Base-by-base conservation (phyloP, 2,797 vertebrate genomes). In the Hippocampus kuda region DNA sequence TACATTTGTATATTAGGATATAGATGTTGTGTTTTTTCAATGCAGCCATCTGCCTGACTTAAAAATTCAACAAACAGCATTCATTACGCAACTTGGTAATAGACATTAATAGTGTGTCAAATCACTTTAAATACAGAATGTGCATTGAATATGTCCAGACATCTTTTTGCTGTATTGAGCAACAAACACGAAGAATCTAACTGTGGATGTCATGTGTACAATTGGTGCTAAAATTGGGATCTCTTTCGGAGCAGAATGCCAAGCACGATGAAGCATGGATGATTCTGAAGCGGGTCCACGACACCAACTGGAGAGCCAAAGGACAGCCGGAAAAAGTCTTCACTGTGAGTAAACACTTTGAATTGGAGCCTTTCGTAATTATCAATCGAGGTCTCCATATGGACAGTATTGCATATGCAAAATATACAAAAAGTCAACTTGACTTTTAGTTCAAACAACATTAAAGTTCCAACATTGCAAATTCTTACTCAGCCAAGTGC, bases 191-290 rank as follows among this genome's bases (percentile, higher is more conserved):
- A 34, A 34, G 7, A 18, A 60, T 34, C 15, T 1, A 30, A 20
- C 24, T 57, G 24, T 57, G 24, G n/a, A 57, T 13, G 4, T 57
- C 2, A 12, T 60, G 16, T 18, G 27, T 5, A 1, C 16, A 34
- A 61, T 61, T 4, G 26, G 30, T 61, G 15, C 13, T 34, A 18
- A 61, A 61, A 34, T 8, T 34, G 38, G 4, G 5, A n/a, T 64
- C 20, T 61, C 12, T 75, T 66, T 75, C 51, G 62, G 44, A 76
- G 61, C 86, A 98, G 96, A 94, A 92, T 72, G 95, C 93, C 22
- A 98, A 97, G 77, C 96, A 99, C 0, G 96, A 98, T 1, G 96
- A 99, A 79, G 96, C 96, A 13, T 99, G 96, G 96, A 99, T 99
- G 96, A 96, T 99, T 74, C 92, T 99, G 68, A 99, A 99, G 79